Base-by-base conservation (phyloP, 2,888 invertebrate genomes). In the Deilephila elpenor region DNA sequence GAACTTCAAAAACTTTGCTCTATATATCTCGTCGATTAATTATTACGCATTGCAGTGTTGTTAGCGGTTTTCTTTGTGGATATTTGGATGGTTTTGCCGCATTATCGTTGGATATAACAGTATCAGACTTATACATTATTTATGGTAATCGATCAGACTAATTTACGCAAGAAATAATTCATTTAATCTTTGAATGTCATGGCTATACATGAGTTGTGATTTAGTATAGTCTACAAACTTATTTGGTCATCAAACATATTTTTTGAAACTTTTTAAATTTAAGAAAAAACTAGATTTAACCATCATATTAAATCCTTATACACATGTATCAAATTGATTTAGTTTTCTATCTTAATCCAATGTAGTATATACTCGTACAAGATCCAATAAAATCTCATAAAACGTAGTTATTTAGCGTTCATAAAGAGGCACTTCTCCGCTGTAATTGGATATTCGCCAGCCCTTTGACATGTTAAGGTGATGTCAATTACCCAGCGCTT, bases 391-490 rank as follows among this genome's bases (percentile, higher is more conserved):
- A 64, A 20, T 44, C 19, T 17, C 17, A 62, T 37, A 44, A 73
- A 56, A 34, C 25, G 44, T 73, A 59, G 32, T 59, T 72, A 59
- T 59, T 73, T 70, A 74, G 73, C 70, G 72, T 44, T 74, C 62
- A 37, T 72, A 20, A 83, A 86, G 84, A 83, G 84, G 80, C 88
- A 87, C 88, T 89, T 85, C 82, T 78, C 82, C 83, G 76, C 76
- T 84, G 88, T 89, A 91, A 91, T 90, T 85, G 84, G 89, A 91
- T 91, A 90, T 86, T 80, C 83, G 80, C 81, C 83, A 83, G 85
- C 86, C 88, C 89, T 88, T 90, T 90, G 91, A 88, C 90, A 87
- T 85, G 87, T 85, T 86, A 84, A 87, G 84, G 87, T 83, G 83
- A 80, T 79, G 86, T 87, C 88, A 87, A 89, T 91, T 91, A 90